These are phyloP conservation scores for Rhogogaster chlorosoma DNA, from an alignment of 2,888 invertebrate genomes.

Conservation along the genomic window DNA sequence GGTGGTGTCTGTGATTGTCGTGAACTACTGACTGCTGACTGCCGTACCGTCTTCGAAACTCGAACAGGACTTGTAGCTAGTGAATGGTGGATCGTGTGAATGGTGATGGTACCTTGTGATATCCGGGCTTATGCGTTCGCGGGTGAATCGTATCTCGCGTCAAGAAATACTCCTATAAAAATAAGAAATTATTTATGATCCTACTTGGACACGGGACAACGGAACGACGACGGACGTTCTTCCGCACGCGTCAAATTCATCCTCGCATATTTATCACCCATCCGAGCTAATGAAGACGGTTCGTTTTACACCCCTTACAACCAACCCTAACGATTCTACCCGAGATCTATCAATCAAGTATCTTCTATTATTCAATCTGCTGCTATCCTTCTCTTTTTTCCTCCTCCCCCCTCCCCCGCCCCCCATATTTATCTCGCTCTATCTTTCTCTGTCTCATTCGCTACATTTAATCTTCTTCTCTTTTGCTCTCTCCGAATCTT, in stretches of 20 bases:
- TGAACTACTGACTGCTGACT: slow-evolving; percentile 33
- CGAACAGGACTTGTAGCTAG: background rate
- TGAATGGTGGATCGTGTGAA: slow-evolving; percentile 24
- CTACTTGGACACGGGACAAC: slow-evolving; percentile 7
- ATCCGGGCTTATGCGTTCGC: background rate
- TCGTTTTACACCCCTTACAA: slow-evolving; percentile 44
- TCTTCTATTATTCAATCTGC: slow-evolving; percentile 43
- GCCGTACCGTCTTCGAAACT: slow-evolving; percentile 8
- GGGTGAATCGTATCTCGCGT: background rate
- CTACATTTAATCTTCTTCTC: slow-evolving; percentile 50
- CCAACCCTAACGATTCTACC: slow-evolving; percentile 30
- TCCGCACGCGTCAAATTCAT: slow-evolving; percentile 32
- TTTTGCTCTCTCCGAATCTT: slow-evolving; percentile 38
- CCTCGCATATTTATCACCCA: slow-evolving; percentile 16
- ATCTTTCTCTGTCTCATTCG: background rate
- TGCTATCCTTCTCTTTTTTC: background rate
- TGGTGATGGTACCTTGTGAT: slow-evolving; percentile 29
- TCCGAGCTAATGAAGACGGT: slow-evolving; percentile 57
- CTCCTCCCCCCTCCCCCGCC: background rate
- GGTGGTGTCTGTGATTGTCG: slow-evolving; percentile 7
- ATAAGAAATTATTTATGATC: slow-evolving; percentile 30
- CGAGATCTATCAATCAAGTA: background rate
- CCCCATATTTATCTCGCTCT: slow-evolving; percentile 4
- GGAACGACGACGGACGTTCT: slow-evolving; percentile 23
- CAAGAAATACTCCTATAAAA: background rate